phyloP scores from a whole-genome alignment of 2,888 invertebrate genomes.

The Eulithis testata region DNA sequence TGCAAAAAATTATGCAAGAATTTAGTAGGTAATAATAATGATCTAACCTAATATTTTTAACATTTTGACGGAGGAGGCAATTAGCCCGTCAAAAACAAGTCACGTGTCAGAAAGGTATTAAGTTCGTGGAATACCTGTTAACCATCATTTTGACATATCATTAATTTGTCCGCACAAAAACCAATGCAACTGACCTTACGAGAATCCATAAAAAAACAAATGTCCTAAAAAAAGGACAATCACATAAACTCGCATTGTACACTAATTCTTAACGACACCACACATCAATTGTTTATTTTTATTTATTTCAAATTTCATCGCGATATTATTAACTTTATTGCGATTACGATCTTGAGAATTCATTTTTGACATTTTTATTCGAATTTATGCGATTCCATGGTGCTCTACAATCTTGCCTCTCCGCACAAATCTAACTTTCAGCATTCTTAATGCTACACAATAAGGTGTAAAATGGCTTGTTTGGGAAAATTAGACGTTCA shows the following conservation, averaged over 20 bases:
- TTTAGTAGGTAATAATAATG: not conserved
- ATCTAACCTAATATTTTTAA: not conserved
- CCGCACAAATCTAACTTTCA: slow-evolving; percentile 21
- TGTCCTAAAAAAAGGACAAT: slow-evolving; percentile 38
- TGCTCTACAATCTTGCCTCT: slow-evolving; percentile 50
- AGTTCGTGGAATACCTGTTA: slow-evolving; percentile 39
- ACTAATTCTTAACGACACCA: slow-evolving; percentile 73
- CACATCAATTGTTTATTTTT: slow-evolving; percentile 74
- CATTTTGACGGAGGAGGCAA: slow-evolving; percentile 15
- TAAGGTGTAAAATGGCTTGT: slow-evolving; percentile 57
- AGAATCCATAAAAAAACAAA: slow-evolving; percentile 34
- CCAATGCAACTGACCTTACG: slow-evolving; percentile 32
- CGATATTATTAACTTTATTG: slow-evolving; percentile 81
- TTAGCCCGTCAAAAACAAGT: slow-evolving; percentile 37
- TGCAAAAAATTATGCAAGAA: not conserved
- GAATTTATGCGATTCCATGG: slow-evolving; percentile 78
- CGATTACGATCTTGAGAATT: slow-evolving; percentile 83
- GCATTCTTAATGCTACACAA: slow-evolving; percentile 47
- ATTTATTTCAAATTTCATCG: slow-evolving; percentile 80
- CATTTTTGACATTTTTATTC: slow-evolving; percentile 83
- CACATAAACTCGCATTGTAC: slow-evolving; percentile 62
- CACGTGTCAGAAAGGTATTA: slow-evolving; percentile 28
- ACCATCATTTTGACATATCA: slow-evolving; percentile 37
- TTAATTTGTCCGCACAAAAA: slow-evolving; percentile 39
- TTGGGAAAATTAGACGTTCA: slow-evolving; percentile 37